Evolutionary conservation across 2,888 invertebrate genomes (phyloP), one percentile per base, ranked within the genome.

Genomic region (Caenorhabditis sp.): DNA sequence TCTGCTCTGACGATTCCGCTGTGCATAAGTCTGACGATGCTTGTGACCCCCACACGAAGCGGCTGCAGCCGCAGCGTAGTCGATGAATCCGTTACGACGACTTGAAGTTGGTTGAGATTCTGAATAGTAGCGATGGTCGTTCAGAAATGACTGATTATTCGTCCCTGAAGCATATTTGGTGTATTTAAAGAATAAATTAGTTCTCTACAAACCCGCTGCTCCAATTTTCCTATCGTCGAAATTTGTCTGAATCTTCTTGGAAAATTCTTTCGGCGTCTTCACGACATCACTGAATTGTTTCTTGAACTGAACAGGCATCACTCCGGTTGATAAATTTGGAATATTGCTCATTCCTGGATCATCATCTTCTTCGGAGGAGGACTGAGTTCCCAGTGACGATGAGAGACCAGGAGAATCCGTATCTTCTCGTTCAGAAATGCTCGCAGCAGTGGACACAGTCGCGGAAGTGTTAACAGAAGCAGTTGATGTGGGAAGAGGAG

Each of bases 211-310:
- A 35, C 59, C 51, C n/a, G 54, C 24, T 22, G 14, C 24, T 22
- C 22, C 5, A 2, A 24, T 24, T 59, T 77, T 59, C 4, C 35
- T 41, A 1, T 64, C 58, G 8, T 64, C 72, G 28, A 59, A 73
- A 28, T 51, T 66, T 2, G 72, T 80, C 26, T 80, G 68, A 28
- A 61, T 80, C 14, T 61, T 28, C 49, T 63, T 74, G 8, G 81
- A 68, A 14, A 24, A 38, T 10, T 77, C 76, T 22, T 69, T 77
- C 24, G 54, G n/a, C 12, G 64, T 16, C 19, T 47, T 72, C 14
- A 83, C 83, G 12, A 79, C 83, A 26, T 83, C 83, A 58, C 47
- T 74, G 70, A 83, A 83, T 26, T 68, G 74, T 35, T 83, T 83
- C 26, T 79, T 83, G 73, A 75, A 83, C 22, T 51, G 68, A 35